phyloP scores from a whole-genome alignment of 2,888 invertebrate genomes.

The Anthophora plumipes region DNA sequence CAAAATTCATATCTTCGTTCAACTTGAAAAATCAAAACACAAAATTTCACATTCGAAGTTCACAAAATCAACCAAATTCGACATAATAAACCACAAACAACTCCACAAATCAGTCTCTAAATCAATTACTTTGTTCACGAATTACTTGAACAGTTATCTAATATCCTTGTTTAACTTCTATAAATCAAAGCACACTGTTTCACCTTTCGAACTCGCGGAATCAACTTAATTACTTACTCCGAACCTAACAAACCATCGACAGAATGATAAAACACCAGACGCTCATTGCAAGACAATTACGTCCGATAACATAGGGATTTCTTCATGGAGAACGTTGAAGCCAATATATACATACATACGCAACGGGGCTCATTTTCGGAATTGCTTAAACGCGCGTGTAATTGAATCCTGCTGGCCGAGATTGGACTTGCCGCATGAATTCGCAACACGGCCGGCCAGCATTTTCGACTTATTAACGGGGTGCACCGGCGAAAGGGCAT shows the following conservation, averaged over 20 bases:
- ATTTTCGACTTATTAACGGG: conserved; percentile 58
- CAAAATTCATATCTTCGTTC: too few relatives aligned
- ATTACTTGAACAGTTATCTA: too few relatives aligned
- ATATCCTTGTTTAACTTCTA: too few relatives aligned
- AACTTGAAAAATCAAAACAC: too few relatives aligned
- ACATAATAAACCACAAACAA: too few relatives aligned
- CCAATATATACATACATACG: background rate
- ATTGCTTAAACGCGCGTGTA: conserved; percentile 68
- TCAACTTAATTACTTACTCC: too few relatives aligned
- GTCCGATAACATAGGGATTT: background rate
- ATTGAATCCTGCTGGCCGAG: conserved; percentile 55
- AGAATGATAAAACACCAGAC: background rate
- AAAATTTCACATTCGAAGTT: too few relatives aligned
- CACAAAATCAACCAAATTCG: too few relatives aligned
- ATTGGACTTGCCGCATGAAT: conserved; percentile 62
- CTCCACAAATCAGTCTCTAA: too few relatives aligned
- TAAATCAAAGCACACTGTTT: too few relatives aligned
- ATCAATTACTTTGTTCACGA: too few relatives aligned
- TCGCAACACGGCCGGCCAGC: conserved; percentile 47
- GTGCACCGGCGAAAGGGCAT: conserved; percentile 39
- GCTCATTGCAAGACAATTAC: background rate
- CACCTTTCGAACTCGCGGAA: too few relatives aligned
- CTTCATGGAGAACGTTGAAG: background rate
- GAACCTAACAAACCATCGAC: background rate
- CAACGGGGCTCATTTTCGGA: conserved; percentile 53